Percentiles rank a stretch among this genome's conserved stretches.
Evolutionary conservation across 2,888 invertebrate genomes (phyloP).

Genomic region (Emmelina monodactyla): DNA sequence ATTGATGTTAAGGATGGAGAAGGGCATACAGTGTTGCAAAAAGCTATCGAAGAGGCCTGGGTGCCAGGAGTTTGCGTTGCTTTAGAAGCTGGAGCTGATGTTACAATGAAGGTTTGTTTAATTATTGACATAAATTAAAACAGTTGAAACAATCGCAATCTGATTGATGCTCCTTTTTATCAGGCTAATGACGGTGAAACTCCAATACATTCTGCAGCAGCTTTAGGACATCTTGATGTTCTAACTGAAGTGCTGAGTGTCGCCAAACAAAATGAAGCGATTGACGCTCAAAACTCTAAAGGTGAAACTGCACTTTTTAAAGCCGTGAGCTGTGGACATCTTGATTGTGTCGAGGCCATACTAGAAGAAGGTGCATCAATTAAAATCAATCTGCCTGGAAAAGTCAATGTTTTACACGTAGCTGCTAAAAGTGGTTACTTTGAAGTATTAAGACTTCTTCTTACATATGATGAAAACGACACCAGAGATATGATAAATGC

Average conservation of each 20-base stretch:
- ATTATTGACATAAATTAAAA: too few relatives aligned
- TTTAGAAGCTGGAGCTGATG: constrained; percentile 59
- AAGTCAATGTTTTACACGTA: constrained; percentile 66
- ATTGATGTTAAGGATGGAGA: constrained; percentile 53
- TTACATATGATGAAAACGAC: constrained; percentile 44
- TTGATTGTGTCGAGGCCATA: constrained; percentile 47
- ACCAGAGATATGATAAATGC: constrained; percentile 33
- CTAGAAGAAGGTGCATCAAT: constrained; percentile 53
- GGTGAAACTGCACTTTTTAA: constrained; percentile 59
- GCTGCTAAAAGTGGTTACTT: constrained; percentile 64
- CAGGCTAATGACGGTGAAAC: constrained; percentile 59
- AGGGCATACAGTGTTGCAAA: constrained; percentile 60
- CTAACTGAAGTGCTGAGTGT: constrained; percentile 57
- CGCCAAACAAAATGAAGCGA: constrained; percentile 48
- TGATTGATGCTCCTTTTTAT: constrained; percentile 11
- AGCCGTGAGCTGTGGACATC: constrained; percentile 44
- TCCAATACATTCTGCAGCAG: constrained; percentile 62
- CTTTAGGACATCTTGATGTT: constrained; percentile 50
- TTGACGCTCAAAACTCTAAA: constrained; percentile 49
- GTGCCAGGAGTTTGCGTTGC: constrained; percentile 58
- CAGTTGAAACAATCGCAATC: too few relatives aligned
- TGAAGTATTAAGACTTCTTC: constrained; percentile 58
- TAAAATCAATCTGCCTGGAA: constrained; percentile 42
- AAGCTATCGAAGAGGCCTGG: constrained; percentile 59
- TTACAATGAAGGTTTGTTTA: constrained; percentile 50